Base-by-base conservation (phyloP, 1,140 invertebrate species). In the Drosophila pandora region DNA sequence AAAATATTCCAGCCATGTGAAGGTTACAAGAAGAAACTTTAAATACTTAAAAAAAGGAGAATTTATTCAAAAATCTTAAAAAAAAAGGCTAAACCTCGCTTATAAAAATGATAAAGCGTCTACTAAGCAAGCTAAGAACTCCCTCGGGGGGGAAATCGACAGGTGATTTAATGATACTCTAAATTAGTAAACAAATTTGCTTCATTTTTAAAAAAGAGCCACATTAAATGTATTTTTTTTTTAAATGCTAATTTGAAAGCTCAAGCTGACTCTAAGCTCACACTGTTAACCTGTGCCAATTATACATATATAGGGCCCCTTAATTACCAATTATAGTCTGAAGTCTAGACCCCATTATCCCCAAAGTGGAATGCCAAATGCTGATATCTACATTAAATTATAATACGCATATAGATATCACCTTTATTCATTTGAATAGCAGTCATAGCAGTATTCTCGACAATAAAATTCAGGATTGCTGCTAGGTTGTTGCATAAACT, bases 31-130 rank as follows among this genome's bases (percentile, higher is more conserved):
- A 9, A 22, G 8, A n/a, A 10, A 12, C 17, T 17, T 17, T 17
- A 17, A 17, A 17, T 17, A 17, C 17, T 17, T 17, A 21, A 4
- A 28, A 37, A 57, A 55, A 47, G 0, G 25, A 52, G 34, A 47
- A 22, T 2, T 22, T 8, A 23, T 32, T 7, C 34, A 3, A 63
- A 70, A 52, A 49, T 21, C 13, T 9, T 21, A 17, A 17, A 43
- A 2, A 50, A 32, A 25, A 41, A 61, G 6, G 9, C 10, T 9
- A 23, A 13, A n/a, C 10, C 3, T 2, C 2, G 49, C 2, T 37
- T 12, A 6, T 7, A 28, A 76, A 79, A 71, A 83, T 83, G 80
- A 8, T 85, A 3, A 60, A 72, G 12, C 58, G 72, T 6, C 39
- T 85, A 6, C 12, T 83, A 2, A 45, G 30, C 3, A 83, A 80